Conservation (phyloP, 2,888 invertebrate genomes). For the Drosophila eohydei region DNA sequence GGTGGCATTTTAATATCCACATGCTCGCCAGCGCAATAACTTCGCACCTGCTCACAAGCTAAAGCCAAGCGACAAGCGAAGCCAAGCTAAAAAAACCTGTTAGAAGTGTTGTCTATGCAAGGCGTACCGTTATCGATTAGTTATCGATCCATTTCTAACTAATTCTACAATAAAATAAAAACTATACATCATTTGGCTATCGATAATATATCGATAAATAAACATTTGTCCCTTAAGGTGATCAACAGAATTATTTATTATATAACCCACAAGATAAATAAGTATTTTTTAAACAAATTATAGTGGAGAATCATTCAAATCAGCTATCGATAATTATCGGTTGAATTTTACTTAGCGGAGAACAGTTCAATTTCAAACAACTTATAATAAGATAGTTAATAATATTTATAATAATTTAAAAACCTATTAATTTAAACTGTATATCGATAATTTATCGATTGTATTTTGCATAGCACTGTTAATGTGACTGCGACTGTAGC, state of each 20-base stretch:
- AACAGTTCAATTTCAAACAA: background rate
- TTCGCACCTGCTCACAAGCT: background rate
- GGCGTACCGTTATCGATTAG: conserved; percentile 1
- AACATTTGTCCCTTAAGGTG: no score
- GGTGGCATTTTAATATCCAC: conserved; percentile 25
- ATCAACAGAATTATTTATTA: no score
- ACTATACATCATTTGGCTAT: no score
- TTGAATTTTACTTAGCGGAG: background rate
- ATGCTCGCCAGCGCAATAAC: background rate
- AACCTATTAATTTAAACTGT: no score
- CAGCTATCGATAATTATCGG: background rate
- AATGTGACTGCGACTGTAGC: background rate
- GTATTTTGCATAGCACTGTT: background rate
- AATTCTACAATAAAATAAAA: no score
- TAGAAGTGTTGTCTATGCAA: background rate
- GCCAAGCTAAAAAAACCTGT: background rate
- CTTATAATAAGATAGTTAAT: background rate
- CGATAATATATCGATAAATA: no score
- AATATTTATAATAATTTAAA: background rate
- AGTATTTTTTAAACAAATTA: background rate
- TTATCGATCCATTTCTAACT: background rate
- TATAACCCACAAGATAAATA: background rate
- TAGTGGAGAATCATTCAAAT: no score
- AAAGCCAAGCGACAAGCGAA: no score
- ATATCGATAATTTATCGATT: conserved; percentile 5